These are phyloP conservation scores for Eublepharis macularius DNA, from an alignment of 2,113 vertebrate genomes.

Conservation along the genomic window DNA sequence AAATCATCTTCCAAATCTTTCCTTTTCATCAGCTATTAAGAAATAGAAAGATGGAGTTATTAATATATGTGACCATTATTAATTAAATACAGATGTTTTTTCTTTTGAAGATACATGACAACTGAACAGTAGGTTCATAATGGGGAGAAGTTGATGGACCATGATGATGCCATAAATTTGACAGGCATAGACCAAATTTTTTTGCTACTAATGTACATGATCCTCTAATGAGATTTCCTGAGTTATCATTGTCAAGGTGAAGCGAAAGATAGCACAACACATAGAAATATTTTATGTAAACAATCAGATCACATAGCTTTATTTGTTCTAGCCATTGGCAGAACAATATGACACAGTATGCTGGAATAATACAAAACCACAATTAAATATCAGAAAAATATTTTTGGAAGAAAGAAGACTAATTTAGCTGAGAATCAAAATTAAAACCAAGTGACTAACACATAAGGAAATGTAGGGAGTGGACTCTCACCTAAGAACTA, in stretches of 20 bases:
- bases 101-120: neutral
- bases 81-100: neutral
- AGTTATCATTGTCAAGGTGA: neutral
- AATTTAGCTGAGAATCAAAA: constrained; percentile 1
- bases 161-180: neutral
- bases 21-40: constrained; percentile 79
- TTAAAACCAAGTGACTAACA: neutral
- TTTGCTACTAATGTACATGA: neutral
- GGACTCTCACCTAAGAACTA: no score
- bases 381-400: neutral
- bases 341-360: neutral
- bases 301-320: neutral
- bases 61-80: neutral
- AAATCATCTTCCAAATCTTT: constrained; percentile 79
- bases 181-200: neutral
- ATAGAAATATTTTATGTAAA: neutral
- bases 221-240: no score
- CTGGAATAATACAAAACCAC: neutral
- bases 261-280: neutral
- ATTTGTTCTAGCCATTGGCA: neutral
- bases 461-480: no score
- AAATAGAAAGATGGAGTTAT: neutral
- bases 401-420: neutral
- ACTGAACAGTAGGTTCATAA: neutral
- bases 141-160: neutral